These are phyloP conservation scores for Monodelphis domestica DNA, from an alignment of 2,797 vertebrate genomes.

Conservation along the genomic window DNA sequence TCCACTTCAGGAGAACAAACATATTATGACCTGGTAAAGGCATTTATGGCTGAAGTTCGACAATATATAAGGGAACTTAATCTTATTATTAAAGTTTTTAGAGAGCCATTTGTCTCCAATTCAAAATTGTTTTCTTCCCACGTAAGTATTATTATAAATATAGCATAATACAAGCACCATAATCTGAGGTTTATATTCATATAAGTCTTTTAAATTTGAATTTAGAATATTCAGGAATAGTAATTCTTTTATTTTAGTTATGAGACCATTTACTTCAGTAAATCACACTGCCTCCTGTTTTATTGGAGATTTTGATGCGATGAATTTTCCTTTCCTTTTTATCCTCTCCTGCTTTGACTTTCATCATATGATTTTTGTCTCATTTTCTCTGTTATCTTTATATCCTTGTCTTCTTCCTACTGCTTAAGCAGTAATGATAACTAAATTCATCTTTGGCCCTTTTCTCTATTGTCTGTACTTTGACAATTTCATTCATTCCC, in stretches of 20 bases:
- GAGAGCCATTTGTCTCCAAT: slow-evolving; percentile 94
- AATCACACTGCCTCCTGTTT: not conserved
- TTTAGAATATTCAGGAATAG: slow-evolving; percentile 42
- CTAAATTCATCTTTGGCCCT: not conserved
- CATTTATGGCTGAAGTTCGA: slow-evolving; percentile 95
- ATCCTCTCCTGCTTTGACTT: not conserved
- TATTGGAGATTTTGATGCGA: not conserved
- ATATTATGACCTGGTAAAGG: slow-evolving; percentile 95
- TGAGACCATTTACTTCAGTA: not conserved
- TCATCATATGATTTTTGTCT: not conserved
- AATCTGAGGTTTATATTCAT: slow-evolving; percentile 55
- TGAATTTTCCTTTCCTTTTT: too few species aligned
- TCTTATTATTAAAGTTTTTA: slow-evolving; percentile 97
- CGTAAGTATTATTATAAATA: slow-evolving; percentile 85
- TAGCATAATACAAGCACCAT: slow-evolving; percentile 3
- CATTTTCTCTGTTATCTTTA: not conserved
- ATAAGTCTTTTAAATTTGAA: slow-evolving; percentile 48
- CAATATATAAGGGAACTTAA: slow-evolving; percentile 95
- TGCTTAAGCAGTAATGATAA: not conserved
- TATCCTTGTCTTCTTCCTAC: not conserved
- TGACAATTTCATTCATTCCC: not conserved
- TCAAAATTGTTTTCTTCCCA: slow-evolving; percentile 92
- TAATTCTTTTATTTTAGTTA: slow-evolving; percentile 41
- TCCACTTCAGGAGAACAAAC: slow-evolving; percentile 93
- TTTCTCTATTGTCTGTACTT: not conserved